phyloP scores from a whole-genome alignment of 2,797 vertebrate genomes.

The Kryptopterus vitreolus region DNA sequence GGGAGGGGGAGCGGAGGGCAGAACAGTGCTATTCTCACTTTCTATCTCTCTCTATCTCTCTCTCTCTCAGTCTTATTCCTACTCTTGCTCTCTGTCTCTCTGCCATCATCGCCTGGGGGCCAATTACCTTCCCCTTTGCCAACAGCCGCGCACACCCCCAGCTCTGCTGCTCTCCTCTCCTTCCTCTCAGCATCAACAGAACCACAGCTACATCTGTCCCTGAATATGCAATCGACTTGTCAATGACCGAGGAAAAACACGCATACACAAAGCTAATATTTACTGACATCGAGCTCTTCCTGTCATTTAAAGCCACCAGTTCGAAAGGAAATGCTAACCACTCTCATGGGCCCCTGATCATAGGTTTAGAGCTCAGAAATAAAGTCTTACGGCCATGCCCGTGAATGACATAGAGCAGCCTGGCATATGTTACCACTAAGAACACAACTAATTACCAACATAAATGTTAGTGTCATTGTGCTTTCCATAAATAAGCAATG shows the following conservation, averaged over 20 bases:
- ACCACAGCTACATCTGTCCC: conserved; percentile 75
- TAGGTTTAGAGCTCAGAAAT: not conserved
- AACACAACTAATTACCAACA: conserved; percentile 24
- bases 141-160: conserved; percentile 71
- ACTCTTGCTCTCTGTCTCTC: too few species aligned
- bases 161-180: conserved; percentile 60
- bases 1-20: conserved; percentile 49
- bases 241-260: conserved; percentile 59
- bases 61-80: conserved; percentile 63
- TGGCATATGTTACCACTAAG: conserved; percentile 8
- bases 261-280: conserved; percentile 77
- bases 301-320: conserved; percentile 54
- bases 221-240: conserved; percentile 78
- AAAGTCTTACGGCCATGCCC: not conserved
- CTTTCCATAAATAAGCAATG: conserved; percentile 10
- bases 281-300: conserved; percentile 74
- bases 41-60: conserved; percentile 46
- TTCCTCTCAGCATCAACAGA: conserved; percentile 55
- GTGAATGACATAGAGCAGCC: not conserved
- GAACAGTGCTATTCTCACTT: conserved; percentile 49
- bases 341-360: conserved; percentile 57
- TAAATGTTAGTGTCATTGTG: conserved; percentile 29
- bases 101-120: conserved; percentile 76
- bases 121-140: conserved; percentile 83
- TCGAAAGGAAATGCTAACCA: conserved; percentile 50